Percentiles rank a stretch among this genome's conserved stretches.
These are phyloP conservation scores for Apamea anceps DNA, from an alignment of 2,888 invertebrate species.

Conservation along the genomic window DNA sequence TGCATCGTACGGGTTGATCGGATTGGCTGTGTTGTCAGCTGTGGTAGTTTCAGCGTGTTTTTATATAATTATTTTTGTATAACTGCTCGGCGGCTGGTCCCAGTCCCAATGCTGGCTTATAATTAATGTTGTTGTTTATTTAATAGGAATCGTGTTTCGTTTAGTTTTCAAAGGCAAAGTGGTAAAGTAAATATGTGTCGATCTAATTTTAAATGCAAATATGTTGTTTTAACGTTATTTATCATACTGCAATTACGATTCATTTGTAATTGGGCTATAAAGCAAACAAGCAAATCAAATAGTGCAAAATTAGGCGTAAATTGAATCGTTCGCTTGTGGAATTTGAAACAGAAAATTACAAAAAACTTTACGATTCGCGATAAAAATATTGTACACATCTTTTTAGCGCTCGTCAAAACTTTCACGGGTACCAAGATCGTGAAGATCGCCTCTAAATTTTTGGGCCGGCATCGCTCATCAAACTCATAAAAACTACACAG, in stretches of 20 bases:
- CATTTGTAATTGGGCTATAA: background rate
- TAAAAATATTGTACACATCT: slow-evolving; percentile 47
- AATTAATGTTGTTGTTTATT: slow-evolving; percentile 51
- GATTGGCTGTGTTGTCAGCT: slow-evolving; percentile 54
- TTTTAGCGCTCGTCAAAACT: slow-evolving; percentile 58
- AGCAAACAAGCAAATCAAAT: slow-evolving; percentile 1
- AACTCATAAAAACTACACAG: slow-evolving; percentile 57
- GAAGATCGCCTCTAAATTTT: slow-evolving; percentile 52
- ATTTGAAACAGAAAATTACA: slow-evolving; percentile 10
- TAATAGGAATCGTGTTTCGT: slow-evolving; percentile 37
- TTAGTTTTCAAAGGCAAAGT: slow-evolving; percentile 28
- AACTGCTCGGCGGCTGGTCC: slow-evolving; percentile 15
- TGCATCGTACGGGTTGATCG: slow-evolving; percentile 54
- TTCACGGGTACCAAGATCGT: slow-evolving; percentile 53
- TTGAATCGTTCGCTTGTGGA: background rate
- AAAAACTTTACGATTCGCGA: slow-evolving; percentile 16
- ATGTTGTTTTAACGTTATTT: background rate
- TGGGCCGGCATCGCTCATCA: slow-evolving; percentile 47
- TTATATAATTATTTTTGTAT: slow-evolving; percentile 56
- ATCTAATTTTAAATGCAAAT: slow-evolving; percentile 32
- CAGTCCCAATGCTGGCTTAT: slow-evolving; percentile 11
- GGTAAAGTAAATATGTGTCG: slow-evolving; percentile 5
- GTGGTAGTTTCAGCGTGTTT: slow-evolving; percentile 48
- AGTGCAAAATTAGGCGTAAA: background rate
- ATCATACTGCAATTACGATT: background rate